Conservation (phyloP, 2,113 vertebrate species). For the Andinoacara biseriatus region DNA sequence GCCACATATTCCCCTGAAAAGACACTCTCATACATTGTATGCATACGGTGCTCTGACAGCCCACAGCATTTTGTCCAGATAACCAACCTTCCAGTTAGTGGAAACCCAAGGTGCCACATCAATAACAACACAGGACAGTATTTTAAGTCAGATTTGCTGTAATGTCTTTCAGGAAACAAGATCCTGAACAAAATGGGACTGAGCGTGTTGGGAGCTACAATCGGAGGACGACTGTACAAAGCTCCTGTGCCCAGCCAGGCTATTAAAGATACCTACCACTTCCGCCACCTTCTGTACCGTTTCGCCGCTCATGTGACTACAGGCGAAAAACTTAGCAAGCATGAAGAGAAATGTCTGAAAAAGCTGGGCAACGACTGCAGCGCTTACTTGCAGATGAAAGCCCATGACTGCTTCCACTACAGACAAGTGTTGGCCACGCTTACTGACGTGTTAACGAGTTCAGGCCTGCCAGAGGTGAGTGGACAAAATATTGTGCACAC, state of each 20-base stretch:
- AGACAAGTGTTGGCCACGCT: slow-evolving; percentile 81
- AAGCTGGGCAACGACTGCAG: no score
- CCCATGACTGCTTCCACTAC: slow-evolving; percentile 68
- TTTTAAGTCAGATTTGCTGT: neutral
- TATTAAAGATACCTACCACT: no score
- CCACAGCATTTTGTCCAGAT: no score
- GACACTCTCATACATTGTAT: neutral
- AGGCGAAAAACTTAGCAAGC: no score
- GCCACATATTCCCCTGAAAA: no score
- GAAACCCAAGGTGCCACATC: no score
- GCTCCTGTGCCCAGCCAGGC: no score
- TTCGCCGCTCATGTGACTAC: no score
- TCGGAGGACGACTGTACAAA: neutral
- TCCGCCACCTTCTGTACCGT: no score
- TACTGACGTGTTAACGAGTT: slow-evolving; percentile 77
- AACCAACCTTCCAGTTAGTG: no score
- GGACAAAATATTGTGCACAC: neutral
- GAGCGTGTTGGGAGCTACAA: slow-evolving; percentile 76
- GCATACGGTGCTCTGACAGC: neutral
- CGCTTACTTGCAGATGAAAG: no score
- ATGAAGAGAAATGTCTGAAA: no score
- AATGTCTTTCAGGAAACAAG: slow-evolving; percentile 78
- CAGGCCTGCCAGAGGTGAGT: slow-evolving; percentile 80
- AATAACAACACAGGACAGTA: neutral
- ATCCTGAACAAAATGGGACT: slow-evolving; percentile 88